Conservation (phyloP, 1,140 invertebrate genomes). For the Drosophila sp. region DNA sequence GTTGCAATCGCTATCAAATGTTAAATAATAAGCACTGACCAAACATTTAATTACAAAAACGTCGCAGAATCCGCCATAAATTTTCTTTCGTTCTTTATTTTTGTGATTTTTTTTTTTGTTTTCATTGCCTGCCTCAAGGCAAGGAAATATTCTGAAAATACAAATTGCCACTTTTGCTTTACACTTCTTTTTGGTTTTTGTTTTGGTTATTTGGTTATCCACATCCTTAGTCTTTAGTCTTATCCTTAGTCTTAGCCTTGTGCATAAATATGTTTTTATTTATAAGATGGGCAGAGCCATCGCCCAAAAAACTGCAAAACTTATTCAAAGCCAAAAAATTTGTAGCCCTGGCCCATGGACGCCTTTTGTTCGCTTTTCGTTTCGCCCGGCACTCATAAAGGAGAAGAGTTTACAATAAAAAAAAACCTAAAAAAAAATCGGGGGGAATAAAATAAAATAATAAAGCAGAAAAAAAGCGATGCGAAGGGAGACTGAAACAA, state of each 20-base stretch:
- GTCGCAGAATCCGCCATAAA: slow-evolving; percentile 72
- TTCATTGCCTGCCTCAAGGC: slow-evolving; percentile 20
- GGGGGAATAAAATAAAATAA: slow-evolving; percentile 29
- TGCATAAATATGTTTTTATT: slow-evolving; percentile 79
- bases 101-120: not conserved
- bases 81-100: slow-evolving; percentile 50
- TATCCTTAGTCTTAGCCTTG: slow-evolving; percentile 71
- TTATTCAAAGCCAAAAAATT: slow-evolving; percentile 77
- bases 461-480: slow-evolving; percentile 28
- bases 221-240: slow-evolving; percentile 66
- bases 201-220: slow-evolving; percentile 35
- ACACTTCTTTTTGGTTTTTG: slow-evolving; percentile 22
- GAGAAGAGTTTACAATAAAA: slow-evolving; percentile 14
- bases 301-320: slow-evolving; percentile 41
- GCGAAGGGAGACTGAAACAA: slow-evolving; percentile 55
- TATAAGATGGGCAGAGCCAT: slow-evolving; percentile 60
- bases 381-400: slow-evolving; percentile 8
- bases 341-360: slow-evolving; percentile 54
- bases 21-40: slow-evolving; percentile 73
- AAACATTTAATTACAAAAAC: slow-evolving; percentile 81
- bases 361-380: slow-evolving; percentile 41
- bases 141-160: slow-evolving; percentile 52
- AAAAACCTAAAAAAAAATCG: not conserved
- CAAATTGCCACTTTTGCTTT: slow-evolving; percentile 62
- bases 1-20: slow-evolving; percentile 56